Evolutionary conservation across 1,140 invertebrate species (phyloP), one percentile per base, ranked within the genome.

Genomic region (Megalopta genalis): DNA sequence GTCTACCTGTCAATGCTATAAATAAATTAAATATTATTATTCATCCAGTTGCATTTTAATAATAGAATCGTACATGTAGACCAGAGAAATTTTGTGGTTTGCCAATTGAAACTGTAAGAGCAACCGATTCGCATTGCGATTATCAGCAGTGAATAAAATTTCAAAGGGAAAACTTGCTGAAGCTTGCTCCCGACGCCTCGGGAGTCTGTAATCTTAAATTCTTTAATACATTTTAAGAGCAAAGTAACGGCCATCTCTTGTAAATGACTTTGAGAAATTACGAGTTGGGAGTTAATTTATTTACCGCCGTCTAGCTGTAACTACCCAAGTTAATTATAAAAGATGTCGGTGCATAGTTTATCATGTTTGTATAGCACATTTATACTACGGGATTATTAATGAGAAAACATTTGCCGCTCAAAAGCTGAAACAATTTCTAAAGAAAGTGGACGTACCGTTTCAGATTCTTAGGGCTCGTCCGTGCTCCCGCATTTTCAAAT

Each of bases 321-420:
- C 18, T 64, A 64, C 14, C 32, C 32, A 39, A 64, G 32, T 64
- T 64, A 64, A 64, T 64, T 39, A 64, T 21, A 64, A 64, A 64
- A 21, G 32, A 39, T 18, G 32, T 39, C 62, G 12, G 60, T 37
- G 60, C 14, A 63, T 16, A 37, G 60, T 63, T 37, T 63, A 63
- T 64, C 25, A 39, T 21, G 62, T 39, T 57, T 57, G n/a, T 7
- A 57, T n/a, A 64, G 62, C 4, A 39, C 16, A 39, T 64, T 32
- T 64, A 32, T 37, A 39, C 32, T 64, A 32, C 21, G 5, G 7
- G 16, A 39, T 64, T 39, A 39, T 39, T 64, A 21, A 37, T 7
- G 16, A 64, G 16, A 39, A 64, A 64, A 27, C 62, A 64, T 25
- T 60, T 25, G 4, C 10, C 59, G 10, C 25, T 27, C 3, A 60